Evolutionary conservation across 2,888 invertebrate species (phyloP), one percentile per base, ranked within the genome.

Genomic region (Ctena decussata): DNA sequence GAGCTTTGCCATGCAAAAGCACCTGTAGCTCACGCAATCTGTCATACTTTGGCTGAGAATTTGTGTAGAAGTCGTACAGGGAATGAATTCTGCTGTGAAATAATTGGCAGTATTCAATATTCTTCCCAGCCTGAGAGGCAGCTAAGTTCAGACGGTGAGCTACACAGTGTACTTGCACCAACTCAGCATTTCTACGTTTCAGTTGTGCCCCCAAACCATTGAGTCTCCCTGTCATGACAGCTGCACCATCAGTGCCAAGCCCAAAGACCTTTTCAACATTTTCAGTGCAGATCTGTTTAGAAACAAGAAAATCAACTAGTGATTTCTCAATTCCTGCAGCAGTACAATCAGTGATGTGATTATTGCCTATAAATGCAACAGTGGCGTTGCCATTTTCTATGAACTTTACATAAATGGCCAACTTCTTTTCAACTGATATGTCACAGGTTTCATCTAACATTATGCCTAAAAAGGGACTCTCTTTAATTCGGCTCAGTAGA

Each of bases 121-220:
- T 65, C 39, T 77, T 82, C 12, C 78, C 80, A 24, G 87, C 84
- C 71, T 87, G 80, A 8, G 85, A 85, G 18, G 80, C 87, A 41
- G 87, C 87, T 5, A 87, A 71, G 49, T 87, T 87, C 1, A 87
- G 37, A 8, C 80, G 39, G 53, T 85, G 87, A 5, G 87, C 80
- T 21, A 87, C 73, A 75, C 87, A 87, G 35, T 85, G 84, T 0
- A 87, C 84, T 39, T 76, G 76, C n/a, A 44, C 60, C 12, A 84
- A 12, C 18, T 77, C 15, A 0, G 24, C 27, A 69, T 83, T 83
- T 71, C 32, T 15, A n/a, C 53, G 44, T 53, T 81, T 80, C 3
- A 85, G 77, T 46, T 77, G 74, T 0, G 74, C 80, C 15, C 78
- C 73, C 18, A 77, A n/a, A 32, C 77, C 80, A 84, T 84, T 84